Base-by-base conservation (phyloP, 2,797 vertebrate genomes). In the Oreochromis mossambicus region DNA sequence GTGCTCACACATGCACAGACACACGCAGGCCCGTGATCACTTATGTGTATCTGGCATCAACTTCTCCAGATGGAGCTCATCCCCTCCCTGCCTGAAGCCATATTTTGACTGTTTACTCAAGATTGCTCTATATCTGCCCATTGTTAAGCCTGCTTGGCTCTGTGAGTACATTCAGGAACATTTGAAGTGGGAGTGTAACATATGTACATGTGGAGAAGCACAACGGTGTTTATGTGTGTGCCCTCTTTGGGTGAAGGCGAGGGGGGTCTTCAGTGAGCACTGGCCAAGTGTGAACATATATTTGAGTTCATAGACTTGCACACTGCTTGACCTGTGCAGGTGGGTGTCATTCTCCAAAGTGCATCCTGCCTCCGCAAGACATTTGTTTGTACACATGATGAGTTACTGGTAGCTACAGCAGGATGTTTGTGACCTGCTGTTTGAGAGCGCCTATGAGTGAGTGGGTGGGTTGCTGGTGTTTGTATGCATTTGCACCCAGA, bases 311-410 rank as follows among this genome's bases (percentile, higher is more conserved):
- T 81, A 80, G 82, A 91, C 56, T 80, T 51, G 68, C 86, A 84
- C 95, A 95, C 90, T 79, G 68, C 73, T 83, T 94, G 96, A 95
- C 95, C 95, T 96, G 94, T 78, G 92, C 97, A 98, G 97, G 97
- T 99, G 98, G 97, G 96, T 96, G 96, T 87, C 91, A 82, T 90
- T 94, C 91, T 84, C 41, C 52, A 13, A 86, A 90, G 84, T 58
- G 79, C 83, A 83, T 91, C 90, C 87, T 91, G 89, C 87, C 84
- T 93, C 78, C 82, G 87, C 78, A 54, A 89, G 95, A 97, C 97
- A 96, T 97, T 96, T 98, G 97, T 98, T 97, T 97, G 97, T 98
- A 97, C 97, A 97, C 97, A 97, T 86, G 90, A 95, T 95, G 95
- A 96, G 95, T 96, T 97, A 97, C 93, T 95, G 90, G 96, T 96